These are phyloP conservation scores for Lycophotia porphyrea DNA, from an alignment of 2,888 invertebrate species.

Conservation along the genomic window DNA sequence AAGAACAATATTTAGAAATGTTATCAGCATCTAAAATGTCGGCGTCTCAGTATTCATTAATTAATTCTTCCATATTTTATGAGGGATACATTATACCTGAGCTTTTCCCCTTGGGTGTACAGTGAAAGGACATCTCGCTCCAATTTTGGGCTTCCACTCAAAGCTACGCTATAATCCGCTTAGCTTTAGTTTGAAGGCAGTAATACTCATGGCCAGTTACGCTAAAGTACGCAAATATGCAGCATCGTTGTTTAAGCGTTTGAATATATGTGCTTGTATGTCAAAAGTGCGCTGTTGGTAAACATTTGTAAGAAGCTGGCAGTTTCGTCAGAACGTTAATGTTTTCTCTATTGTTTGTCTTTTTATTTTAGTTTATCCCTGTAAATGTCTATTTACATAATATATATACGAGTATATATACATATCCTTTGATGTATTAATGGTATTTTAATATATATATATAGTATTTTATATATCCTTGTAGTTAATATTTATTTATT, in stretches of 20 bases:
- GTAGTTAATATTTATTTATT: no score
- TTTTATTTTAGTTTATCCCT: no score
- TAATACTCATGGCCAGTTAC: background rate
- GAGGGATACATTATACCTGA: conserved; percentile 70
- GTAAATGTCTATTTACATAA: no score
- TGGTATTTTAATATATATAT: no score
- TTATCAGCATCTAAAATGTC: conserved; percentile 67
- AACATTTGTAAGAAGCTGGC: background rate
- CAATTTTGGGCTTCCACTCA: conserved; percentile 31
- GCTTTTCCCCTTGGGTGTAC: conserved; percentile 69
- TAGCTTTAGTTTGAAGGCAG: background rate
- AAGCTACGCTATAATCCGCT: conserved; percentile 44
- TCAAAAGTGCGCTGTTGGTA: background rate
- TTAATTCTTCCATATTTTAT: conserved; percentile 83
- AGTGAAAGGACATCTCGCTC: conserved; percentile 47
- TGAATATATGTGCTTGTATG: background rate
- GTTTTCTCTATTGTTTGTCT: no score
- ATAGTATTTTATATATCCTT: no score
- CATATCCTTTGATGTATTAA: no score
- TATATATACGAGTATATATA: no score
- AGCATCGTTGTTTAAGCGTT: background rate
- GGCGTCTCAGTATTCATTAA: conserved; percentile 73
- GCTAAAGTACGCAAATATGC: background rate
- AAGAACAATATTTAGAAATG: conserved; percentile 68
- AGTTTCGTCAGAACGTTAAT: no score